Evolutionary conservation across 1,140 invertebrate species (phyloP).

Genomic region (Scaptodrosophila lebanonensis): DNA sequence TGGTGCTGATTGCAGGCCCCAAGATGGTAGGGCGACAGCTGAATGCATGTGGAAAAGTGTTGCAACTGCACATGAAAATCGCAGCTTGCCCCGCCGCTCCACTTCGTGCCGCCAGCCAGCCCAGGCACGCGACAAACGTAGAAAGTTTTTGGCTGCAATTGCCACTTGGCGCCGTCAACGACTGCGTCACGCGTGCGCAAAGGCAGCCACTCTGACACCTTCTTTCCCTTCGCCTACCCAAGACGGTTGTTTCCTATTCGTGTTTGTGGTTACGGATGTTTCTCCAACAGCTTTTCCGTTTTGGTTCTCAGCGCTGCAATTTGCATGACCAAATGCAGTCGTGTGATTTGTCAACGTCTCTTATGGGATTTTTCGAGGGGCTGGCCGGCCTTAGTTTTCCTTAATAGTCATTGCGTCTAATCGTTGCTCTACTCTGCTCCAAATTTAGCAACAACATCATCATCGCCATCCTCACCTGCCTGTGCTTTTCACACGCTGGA

Average conservation of each 20-base stretch:
- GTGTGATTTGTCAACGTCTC: conserved; percentile 56
- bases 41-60: conserved; percentile 69
- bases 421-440: conserved; percentile 14
- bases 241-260: no score
- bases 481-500: conserved; percentile 72
- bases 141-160: conserved; percentile 62
- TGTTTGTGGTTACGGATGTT: conserved; percentile 39
- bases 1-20: conserved; percentile 38
- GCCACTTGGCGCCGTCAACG: conserved; percentile 29
- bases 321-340: conserved; percentile 54
- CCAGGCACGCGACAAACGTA: conserved; percentile 66
- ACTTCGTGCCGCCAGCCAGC: neutral
- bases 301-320: conserved; percentile 65
- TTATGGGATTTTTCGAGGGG: conserved; percentile 1
- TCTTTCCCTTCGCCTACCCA: conserved; percentile 18
- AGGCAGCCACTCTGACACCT: no score
- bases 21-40: conserved; percentile 24
- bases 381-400: conserved; percentile 19
- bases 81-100: conserved; percentile 6
- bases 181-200: neutral
- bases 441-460: no score
- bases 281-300: conserved; percentile 66
- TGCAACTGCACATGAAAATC: conserved; percentile 61
- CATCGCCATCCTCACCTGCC: conserved; percentile 33
- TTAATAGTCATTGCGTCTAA: conserved; percentile 25